phyloP scores from a whole-genome alignment of 2,888 invertebrate genomes.

The Drosophila diplacantha region DNA sequence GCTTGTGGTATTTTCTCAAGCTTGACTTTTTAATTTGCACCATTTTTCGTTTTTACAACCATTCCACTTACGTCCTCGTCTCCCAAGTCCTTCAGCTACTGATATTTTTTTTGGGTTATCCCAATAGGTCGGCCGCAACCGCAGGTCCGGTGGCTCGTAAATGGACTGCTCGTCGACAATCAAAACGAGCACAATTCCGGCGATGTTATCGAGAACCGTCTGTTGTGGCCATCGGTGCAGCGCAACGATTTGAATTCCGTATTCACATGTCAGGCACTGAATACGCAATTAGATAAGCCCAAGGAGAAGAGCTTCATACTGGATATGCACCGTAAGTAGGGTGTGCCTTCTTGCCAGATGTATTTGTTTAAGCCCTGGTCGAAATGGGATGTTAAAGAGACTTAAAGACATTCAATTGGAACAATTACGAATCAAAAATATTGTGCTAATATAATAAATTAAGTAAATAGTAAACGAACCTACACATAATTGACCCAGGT shows the following conservation, averaged over 20 bases:
- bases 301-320: conserved; percentile 86
- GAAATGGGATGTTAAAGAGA: no score
- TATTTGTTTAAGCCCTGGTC: background rate
- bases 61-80: conserved; percentile 3
- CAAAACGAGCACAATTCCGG: conserved; percentile 90
- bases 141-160: conserved; percentile 89
- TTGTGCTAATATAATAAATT: background rate
- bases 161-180: conserved; percentile 88
- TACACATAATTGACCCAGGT: no score
- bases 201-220: conserved; percentile 90
- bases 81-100: conserved; percentile 2
- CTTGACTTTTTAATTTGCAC: conserved; percentile 71
- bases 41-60: conserved; percentile 40
- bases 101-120: conserved; percentile 38
- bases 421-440: background rate
- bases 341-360: background rate
- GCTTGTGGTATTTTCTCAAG: conserved; percentile 42
- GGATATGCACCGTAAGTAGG: conserved; percentile 87
- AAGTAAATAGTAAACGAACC: background rate
- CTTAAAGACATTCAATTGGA: background rate
- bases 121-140: conserved; percentile 87
- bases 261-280: conserved; percentile 92
- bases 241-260: conserved; percentile 90
- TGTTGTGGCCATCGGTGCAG: conserved; percentile 85
- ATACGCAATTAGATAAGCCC: conserved; percentile 89